These are phyloP conservation scores for Pogonocichla stellata DNA, from an alignment of 2,113 vertebrate genomes.

Conservation along the genomic window DNA sequence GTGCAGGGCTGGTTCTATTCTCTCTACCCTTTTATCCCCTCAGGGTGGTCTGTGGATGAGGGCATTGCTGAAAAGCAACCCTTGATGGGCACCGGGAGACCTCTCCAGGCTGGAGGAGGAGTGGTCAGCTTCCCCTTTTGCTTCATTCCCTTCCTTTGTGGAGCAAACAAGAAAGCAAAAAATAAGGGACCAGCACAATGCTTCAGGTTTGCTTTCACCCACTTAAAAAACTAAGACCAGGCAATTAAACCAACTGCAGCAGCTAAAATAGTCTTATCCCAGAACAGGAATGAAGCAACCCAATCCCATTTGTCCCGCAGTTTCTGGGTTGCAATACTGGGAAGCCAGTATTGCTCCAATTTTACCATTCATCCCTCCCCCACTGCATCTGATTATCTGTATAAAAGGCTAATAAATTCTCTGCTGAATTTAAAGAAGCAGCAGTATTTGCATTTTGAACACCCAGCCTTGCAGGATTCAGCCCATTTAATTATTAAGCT, in stretches of 20 bases:
- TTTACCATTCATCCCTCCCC: neutral
- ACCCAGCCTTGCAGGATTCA: neutral
- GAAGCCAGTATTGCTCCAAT: neutral
- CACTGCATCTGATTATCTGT: neutral
- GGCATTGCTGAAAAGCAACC: neutral
- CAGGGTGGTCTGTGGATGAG: accelerated
- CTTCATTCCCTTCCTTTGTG: neutral
- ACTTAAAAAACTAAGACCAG: neutral
- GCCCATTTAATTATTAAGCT: slow-evolving; percentile 3
- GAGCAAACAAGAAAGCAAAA: neutral
- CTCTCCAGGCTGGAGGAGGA: neutral
- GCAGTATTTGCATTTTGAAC: slow-evolving; percentile 43
- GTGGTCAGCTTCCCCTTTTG: neutral
- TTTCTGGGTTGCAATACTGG: neutral
- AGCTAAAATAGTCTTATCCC: neutral
- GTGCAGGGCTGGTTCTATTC: neutral
- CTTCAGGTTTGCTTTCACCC: neutral
- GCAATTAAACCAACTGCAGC: neutral
- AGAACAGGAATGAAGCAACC: neutral
- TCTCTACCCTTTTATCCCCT: neutral
- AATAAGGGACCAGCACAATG: neutral
- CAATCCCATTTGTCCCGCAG: neutral
- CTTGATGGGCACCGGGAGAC: neutral
- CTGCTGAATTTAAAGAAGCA: neutral
- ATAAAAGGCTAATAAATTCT: slow-evolving; percentile 12